Base-by-base conservation (phyloP, 92 coral and sea anemone genomes). In the Paragorgia papillata region DNA sequence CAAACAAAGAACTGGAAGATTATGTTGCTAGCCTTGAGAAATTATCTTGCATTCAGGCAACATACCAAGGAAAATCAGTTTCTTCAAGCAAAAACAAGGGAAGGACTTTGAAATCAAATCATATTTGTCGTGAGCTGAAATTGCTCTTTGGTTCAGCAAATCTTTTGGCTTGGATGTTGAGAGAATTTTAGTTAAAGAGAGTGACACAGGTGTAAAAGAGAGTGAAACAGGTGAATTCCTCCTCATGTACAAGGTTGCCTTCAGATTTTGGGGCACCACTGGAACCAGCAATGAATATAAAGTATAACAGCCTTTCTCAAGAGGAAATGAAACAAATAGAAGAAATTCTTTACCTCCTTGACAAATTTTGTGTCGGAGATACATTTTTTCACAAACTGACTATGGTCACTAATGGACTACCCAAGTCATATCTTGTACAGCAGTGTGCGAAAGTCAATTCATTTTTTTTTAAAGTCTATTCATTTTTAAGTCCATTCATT, bases 101-200 rank as follows among this genome's bases (percentile, higher is more conserved):
- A 27, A 89, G 84, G 70, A 89, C 89, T n/a, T 69, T 82, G 43
- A n/a, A n/a, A n/a, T n/a, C n/a, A 82, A 85, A 53, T 55, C 83
- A 30, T 76, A 80, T 69, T 66, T 82, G 25, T 74, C 86, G 9
- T 39, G 88, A 34, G 85, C 89, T 26, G 66, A 82, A 62, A 74
- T 74, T 48, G 90, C 90, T 12, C 89, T 89, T 44, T 89, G 90
- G 88, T 89, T 89, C 63, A 55, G 84, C 34, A 61, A 75, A 55
- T 80, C 86, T 12, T 88, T 88, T 85, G 89, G 92, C 1, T 55
- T 88, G 20, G 86, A 84, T 55, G 73, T 88, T 26, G 75, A 84
- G 73, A 63, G 87, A 35, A 53, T 82, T 41, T 71, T 81, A 57
- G 89, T 85, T 48, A 81, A 73, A 46, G 87, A 85, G 66, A 56